Evolutionary conservation across 2,888 invertebrate species (phyloP).

Genomic region (Patella caerulea): DNA sequence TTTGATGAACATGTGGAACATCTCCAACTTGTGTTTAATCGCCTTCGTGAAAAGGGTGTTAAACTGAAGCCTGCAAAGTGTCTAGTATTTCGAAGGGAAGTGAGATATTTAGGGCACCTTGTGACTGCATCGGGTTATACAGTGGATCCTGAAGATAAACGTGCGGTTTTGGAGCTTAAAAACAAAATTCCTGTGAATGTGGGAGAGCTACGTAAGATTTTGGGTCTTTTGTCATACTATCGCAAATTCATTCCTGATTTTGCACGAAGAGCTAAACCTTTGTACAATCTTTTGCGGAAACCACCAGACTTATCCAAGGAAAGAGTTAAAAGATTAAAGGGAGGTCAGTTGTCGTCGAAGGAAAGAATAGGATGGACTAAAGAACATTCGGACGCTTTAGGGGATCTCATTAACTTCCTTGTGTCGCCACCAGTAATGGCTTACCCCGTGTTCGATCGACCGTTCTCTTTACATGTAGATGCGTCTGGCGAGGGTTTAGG

Average conservation of each 20-base stretch:
- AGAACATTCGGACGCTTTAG: background rate
- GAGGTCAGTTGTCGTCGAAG: background rate
- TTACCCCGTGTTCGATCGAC: constrained; percentile 7
- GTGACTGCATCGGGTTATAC: constrained; percentile 25
- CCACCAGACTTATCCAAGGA: background rate
- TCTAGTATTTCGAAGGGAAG: constrained; percentile 10
- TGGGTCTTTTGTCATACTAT: constrained; percentile 14
- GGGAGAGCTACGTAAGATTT: constrained; percentile 3
- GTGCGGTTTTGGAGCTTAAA: constrained; percentile 15
- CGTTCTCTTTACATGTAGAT: constrained; percentile 14
- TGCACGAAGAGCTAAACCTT: constrained; percentile 13
- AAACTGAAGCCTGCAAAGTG: constrained; percentile 29
- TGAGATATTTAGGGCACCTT: constrained; percentile 22
- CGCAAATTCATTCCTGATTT: constrained; percentile 23
- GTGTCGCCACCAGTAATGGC: constrained; percentile 1
- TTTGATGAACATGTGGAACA: constrained; percentile 13
- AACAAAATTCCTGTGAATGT: background rate
- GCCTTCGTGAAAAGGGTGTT: constrained; percentile 12
- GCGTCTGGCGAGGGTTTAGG: constrained; percentile 14
- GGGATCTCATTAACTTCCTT: background rate
- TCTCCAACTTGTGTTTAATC: constrained; percentile 16
- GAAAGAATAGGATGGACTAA: background rate
- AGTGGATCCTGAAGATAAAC: constrained; percentile 23
- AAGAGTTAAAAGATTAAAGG: background rate
- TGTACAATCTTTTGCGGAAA: background rate